These are phyloP conservation scores for Molothrus ater DNA, from an alignment of 2,797 vertebrate genomes.

Conservation along the genomic window DNA sequence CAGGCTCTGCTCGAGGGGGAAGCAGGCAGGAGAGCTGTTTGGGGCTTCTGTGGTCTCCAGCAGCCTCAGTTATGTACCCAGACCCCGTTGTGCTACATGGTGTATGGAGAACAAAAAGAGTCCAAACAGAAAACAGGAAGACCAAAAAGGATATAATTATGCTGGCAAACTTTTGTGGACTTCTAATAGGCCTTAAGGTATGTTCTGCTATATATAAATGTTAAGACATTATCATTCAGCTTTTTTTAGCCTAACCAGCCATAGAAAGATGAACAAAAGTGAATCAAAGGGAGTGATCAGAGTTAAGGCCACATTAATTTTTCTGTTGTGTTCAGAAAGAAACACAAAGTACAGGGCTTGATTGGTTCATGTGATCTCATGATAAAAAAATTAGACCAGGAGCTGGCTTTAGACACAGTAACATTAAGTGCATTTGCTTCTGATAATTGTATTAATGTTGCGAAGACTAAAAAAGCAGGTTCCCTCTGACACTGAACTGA, in stretches of 20 bases:
- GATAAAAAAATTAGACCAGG: background rate
- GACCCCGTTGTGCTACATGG: background rate
- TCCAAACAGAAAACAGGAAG: background rate
- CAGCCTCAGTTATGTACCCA: background rate
- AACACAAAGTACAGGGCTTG: background rate
- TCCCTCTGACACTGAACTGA: background rate
- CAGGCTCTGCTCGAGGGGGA: background rate
- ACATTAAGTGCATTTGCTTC: background rate
- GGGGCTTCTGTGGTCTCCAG: background rate
- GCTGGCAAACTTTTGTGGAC: background rate
- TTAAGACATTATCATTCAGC: background rate
- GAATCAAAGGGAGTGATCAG: background rate
- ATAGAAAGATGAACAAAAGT: background rate
- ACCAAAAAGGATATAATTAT: background rate
- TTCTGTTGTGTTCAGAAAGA: background rate
- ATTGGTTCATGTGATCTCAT: background rate
- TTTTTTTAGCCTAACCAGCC: background rate
- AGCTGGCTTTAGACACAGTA: background rate
- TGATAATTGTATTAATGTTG: background rate
- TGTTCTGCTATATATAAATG: background rate
- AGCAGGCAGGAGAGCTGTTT: background rate
- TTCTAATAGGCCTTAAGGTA: background rate
- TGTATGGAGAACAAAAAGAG: background rate
- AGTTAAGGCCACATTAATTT: background rate
- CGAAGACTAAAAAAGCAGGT: background rate